Conservation (phyloP, 2,113 vertebrate genomes). For the Trogon surrucura region DNA sequence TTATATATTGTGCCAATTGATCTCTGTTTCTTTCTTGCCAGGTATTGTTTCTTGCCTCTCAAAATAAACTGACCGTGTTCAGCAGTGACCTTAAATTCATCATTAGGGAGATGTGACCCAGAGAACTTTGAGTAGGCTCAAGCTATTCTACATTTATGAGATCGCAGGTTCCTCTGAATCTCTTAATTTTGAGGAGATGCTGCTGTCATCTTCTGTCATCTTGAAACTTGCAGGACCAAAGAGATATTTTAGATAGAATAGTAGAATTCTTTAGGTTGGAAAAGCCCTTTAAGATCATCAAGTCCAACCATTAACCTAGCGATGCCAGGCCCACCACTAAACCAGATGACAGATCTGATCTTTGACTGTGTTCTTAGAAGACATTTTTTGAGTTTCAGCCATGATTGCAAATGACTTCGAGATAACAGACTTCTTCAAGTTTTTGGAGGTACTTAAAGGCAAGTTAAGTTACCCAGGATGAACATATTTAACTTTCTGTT, state of each 20-base stretch:
- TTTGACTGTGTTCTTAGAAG: background rate
- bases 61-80: background rate
- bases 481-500: background rate
- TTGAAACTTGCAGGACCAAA: background rate
- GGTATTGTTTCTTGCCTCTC: background rate
- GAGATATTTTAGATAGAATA: background rate
- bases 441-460: background rate
- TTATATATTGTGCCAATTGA: background rate
- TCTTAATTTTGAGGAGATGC: background rate
- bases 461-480: background rate
- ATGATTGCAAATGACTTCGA: background rate
- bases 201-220: background rate
- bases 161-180: background rate
- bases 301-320: too few species aligned
- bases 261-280: too few species aligned
- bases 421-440: background rate
- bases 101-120: background rate
- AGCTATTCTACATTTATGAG: background rate
- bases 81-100: slow-evolving; percentile 23
- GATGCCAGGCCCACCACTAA: too few species aligned
- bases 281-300: too few species aligned
- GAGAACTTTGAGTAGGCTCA: background rate
- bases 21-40: slow-evolving; percentile 7
- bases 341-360: background rate
- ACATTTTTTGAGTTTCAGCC: background rate